Evolutionary conservation across 2,113 vertebrate species (phyloP), one percentile per base, ranked within the genome.

Genomic region (Myiagra hebetior): DNA sequence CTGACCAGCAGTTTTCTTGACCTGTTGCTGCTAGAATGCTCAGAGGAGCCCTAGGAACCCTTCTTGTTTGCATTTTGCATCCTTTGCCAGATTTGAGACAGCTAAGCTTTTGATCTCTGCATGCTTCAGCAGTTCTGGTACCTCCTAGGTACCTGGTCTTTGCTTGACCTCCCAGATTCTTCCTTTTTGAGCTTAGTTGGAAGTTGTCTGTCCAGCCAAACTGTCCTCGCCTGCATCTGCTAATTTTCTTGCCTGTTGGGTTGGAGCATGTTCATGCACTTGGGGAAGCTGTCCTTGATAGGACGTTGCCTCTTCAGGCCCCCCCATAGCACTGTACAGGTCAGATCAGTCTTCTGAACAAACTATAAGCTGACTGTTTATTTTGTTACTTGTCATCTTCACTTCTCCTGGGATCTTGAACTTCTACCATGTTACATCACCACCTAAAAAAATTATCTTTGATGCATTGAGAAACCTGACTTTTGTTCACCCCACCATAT

Each of bases 241-340:
- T 85, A 9, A 8, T 89, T 82, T n/a, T 82, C 28, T 42, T 82
- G 44, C 5, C 2, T 24, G 11, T 31, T 55, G 41, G 22, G 35
- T 5, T 64, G 26, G 14, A 7, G 41, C 37, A 5, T 60, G 65
- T 33, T 56, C 37, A 44, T 50, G 41, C 13, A 35, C 31, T n/a
- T 33, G 47, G 24, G 19, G 20, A 68, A 41, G 17, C 30, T 76
- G 35, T 82, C 33, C 60, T 46, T 59, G 39, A 50, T 62, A 50
- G 37, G 20, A 33, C 2, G 1, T n/a, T 89, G 37, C 56, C 81
- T 39, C 46, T 65, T 64, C 65, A 82, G 49, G 15, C 6, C 6
- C 35, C 50, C 6, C 44, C 0, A 0, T 7, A 6, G 33, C 17
- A 33, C 50, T 1, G 0, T 41, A 27, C 39, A 10, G 33, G 6